These are phyloP conservation scores for Tinea semifulvella DNA, from an alignment of 2,888 invertebrate species.

Conservation along the genomic window DNA sequence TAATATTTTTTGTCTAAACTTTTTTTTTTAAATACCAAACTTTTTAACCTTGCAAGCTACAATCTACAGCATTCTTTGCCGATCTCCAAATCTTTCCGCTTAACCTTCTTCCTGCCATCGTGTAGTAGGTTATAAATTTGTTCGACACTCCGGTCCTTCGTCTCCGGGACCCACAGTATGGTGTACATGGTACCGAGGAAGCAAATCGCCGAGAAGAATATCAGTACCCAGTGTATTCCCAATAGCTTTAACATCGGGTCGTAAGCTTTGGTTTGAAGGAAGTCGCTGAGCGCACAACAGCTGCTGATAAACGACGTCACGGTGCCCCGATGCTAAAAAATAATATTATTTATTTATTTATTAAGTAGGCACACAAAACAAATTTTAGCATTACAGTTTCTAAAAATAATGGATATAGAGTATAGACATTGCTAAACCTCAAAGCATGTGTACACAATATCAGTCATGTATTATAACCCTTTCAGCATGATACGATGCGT, in stretches of 20 bases:
- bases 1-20: too few species aligned
- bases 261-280: conserved; percentile 55
- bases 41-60: too few species aligned
- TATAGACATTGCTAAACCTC: too few species aligned
- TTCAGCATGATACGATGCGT: too few species aligned
- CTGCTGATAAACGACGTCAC: conserved; percentile 55
- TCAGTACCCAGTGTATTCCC: conserved; percentile 60
- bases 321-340: conserved; percentile 52
- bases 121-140: conserved; percentile 50
- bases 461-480: too few species aligned
- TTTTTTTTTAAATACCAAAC: too few species aligned
- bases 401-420: too few species aligned
- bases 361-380: too few species aligned
- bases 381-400: too few species aligned
- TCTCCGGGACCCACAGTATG: conserved; percentile 54
- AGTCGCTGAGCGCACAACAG: conserved; percentile 51
- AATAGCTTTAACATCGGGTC: conserved; percentile 51
- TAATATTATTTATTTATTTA: too few species aligned
- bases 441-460: too few species aligned
- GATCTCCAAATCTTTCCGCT: conserved; percentile 35
- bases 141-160: conserved; percentile 47
- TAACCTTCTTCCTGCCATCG: conserved; percentile 44
- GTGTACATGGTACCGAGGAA: conserved; percentile 54
- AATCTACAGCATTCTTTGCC: conserved; percentile 3
- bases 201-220: conserved; percentile 51